Conservation (phyloP, 2,797 vertebrate genomes). For the Anableps anableps region DNA sequence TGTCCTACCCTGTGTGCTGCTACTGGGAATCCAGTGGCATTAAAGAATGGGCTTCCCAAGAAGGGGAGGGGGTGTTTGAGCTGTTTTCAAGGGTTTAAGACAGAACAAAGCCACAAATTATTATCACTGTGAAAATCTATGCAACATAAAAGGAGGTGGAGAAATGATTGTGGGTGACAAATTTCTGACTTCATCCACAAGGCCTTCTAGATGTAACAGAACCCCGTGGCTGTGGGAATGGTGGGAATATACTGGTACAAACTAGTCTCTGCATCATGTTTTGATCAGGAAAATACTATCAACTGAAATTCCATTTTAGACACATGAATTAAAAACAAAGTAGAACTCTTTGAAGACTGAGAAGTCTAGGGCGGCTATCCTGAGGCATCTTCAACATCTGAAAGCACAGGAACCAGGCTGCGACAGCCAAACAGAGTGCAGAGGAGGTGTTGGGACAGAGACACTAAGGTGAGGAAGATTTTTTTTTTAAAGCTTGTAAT, state of each 20-base stretch:
- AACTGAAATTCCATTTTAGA: constrained; percentile 8
- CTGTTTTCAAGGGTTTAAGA: constrained; percentile 61
- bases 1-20: constrained; percentile 63
- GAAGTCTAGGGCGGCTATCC: constrained; percentile 28
- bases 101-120: constrained; percentile 75
- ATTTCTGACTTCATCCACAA: constrained; percentile 38
- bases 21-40: constrained; percentile 58
- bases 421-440: constrained; percentile 3
- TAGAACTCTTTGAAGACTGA: constrained; percentile 28
- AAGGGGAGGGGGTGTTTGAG: constrained; percentile 46
- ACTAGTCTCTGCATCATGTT: background rate
- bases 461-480: background rate
- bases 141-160: constrained; percentile 47
- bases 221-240: background rate
- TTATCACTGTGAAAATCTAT: constrained; percentile 65
- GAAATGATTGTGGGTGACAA: constrained; percentile 30
- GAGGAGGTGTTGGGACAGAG: constrained; percentile 53
- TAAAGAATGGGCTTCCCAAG: constrained; percentile 39
- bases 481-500: constrained; percentile 81
- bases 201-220: constrained; percentile 38
- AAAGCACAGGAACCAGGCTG: constrained; percentile 22
- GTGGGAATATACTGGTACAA: background rate
- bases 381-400: constrained; percentile 26
- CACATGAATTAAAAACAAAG: constrained; percentile 20
- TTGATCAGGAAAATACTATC: constrained; percentile 18